Base-by-base conservation (phyloP, 1,140 invertebrate genomes). In the Drosophila sechellia region DNA sequence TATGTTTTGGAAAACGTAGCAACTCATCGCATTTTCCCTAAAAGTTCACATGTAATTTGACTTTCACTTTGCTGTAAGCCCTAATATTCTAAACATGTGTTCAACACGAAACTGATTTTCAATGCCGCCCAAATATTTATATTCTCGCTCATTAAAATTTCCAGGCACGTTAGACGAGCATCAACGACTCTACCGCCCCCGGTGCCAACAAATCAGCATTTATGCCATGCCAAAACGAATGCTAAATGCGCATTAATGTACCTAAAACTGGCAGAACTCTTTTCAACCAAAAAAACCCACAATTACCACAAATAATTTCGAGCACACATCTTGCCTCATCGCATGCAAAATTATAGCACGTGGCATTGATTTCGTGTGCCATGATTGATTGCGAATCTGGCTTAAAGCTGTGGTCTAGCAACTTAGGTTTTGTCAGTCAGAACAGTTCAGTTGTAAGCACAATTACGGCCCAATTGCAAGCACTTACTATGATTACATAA, bases 291-390 rank as follows among this genome's bases (percentile, higher is more conserved):
- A 17, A n/a, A n/a, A n/a, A n/a, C 15, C 17, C 35, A 42, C 50
- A 71, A 70, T 70, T 57, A 57, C 68, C 68, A 49, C 65, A 71
- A 71, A 71, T 71, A 70, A 71, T 69, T 71, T 70, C 25, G 15
- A 56, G 39, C 52, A 35, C 65, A 70, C 49, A 35, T 37, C 34
- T 10, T 27, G 17, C 40, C 25, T 34, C 63, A 42, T 50, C 15
- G 11, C 61, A 64, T 66, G 63, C 65, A 70, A 70, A 69, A 49
- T 49, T 49, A 20, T 71, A 70, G 68, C 68, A 71, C 68, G 68
- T 57, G 65, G 65, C 65, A 57, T 57, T 71, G 68, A 71, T 57
- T 70, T 71, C 35, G 50, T 39, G 50, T 25, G 64, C 35, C 64
- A 49, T 27, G 66, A 70, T 48, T 69, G 66, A 69, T 68, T 65